Conservation (phyloP, 2,113 vertebrate genomes). For the Proterorhinus semilunaris region DNA sequence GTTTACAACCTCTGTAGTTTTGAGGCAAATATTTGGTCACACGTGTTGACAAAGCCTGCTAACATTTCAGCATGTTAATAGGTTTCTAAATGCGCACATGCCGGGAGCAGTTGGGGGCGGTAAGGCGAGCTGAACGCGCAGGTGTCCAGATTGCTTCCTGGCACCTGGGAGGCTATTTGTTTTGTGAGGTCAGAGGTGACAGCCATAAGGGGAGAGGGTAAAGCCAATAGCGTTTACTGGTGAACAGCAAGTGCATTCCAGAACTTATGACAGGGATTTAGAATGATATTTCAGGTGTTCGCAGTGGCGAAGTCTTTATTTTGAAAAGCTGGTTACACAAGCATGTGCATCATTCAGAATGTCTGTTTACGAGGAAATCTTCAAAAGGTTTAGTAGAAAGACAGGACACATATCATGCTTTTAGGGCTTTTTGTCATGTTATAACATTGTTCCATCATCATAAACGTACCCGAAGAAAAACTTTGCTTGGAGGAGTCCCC, state of each 20-base stretch:
- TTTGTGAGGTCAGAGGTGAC: slow-evolving; percentile 24
- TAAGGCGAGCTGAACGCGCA: slow-evolving; percentile 22
- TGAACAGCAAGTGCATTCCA: slow-evolving; percentile 15
- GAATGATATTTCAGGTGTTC: neutral
- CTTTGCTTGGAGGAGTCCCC: too few species aligned
- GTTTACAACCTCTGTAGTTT: too few species aligned
- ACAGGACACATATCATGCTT: too few species aligned
- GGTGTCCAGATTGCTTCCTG: slow-evolving; percentile 33
- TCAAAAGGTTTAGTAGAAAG: too few species aligned
- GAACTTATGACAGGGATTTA: too few species aligned
- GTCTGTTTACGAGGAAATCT: too few species aligned
- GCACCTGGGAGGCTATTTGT: slow-evolving; percentile 46
- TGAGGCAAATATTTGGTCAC: neutral
- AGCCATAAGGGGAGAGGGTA: neutral
- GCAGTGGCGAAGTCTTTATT: neutral
- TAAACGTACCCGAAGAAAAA: too few species aligned
- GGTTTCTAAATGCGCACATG: neutral
- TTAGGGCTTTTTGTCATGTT: too few species aligned
- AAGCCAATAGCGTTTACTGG: neutral
- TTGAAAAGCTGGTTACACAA: neutral
- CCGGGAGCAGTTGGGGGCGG: slow-evolving; percentile 11
- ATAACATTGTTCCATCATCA: too few species aligned
- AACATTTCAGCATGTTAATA: neutral
- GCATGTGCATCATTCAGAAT: too few species aligned
- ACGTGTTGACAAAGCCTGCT: neutral